These are phyloP conservation scores for Sarcophaga peregrina DNA, from an alignment of 1,140 invertebrate genomes.

Conservation along the genomic window DNA sequence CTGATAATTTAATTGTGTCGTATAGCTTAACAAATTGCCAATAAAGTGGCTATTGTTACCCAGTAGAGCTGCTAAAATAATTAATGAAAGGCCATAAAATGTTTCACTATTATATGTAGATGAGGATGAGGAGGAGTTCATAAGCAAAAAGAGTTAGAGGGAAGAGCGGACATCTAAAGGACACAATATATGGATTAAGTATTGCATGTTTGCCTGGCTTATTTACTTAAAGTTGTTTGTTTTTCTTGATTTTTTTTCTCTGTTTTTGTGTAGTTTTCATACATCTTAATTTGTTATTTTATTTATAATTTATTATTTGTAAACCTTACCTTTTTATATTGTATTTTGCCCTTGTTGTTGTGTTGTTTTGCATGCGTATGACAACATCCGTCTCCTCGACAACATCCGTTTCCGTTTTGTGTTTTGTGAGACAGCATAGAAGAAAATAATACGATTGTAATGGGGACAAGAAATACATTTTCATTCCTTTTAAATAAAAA, in stretches of 20 bases:
- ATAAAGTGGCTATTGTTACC: no score
- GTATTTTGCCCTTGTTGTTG: not conserved
- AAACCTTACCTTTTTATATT: not conserved
- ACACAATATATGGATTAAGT: no score
- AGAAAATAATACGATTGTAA: not conserved
- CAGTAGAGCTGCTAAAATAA: no score
- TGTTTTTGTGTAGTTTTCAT: not conserved
- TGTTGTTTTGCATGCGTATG: constrained; percentile 27
- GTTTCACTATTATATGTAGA: no score
- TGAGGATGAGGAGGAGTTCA: no score
- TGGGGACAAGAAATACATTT: constrained; percentile 9
- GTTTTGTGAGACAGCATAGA: not conserved
- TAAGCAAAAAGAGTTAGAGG: no score
- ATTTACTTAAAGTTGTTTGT: not conserved
- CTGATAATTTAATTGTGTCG: no score
- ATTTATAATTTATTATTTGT: constrained; percentile 23
- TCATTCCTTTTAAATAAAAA: constrained; percentile 1
- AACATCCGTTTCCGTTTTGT: constrained; percentile 38
- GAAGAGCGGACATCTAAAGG: no score
- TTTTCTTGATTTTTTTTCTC: no score
- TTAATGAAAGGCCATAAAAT: no score
- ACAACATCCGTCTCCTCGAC: constrained; percentile 41
- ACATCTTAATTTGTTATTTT: constrained; percentile 6
- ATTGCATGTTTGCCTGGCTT: no score
- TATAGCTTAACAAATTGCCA: no score